Evolutionary conservation across 2,888 invertebrate species (phyloP).

Genomic region (Coelogynopora nodosa): DNA sequence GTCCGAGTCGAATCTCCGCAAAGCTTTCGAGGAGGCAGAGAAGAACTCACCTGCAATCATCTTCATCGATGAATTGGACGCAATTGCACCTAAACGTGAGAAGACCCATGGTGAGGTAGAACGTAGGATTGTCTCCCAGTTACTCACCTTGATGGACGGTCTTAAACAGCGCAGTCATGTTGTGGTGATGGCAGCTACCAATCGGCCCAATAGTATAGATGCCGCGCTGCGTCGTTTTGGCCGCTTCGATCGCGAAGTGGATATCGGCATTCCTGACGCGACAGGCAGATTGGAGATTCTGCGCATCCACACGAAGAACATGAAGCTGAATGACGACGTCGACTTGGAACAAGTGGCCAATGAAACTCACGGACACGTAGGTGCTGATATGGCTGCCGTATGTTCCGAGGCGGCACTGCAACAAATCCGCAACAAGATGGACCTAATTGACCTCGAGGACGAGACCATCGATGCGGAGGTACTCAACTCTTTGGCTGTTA

Average conservation of each 20-base stretch:
- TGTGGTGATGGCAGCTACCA: conserved; percentile 99
- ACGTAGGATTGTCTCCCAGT: conserved; percentile 93
- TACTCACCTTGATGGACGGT: conserved; percentile 96
- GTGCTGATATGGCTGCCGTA: conserved; percentile 93
- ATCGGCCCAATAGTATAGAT: conserved; percentile 97
- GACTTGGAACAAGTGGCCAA: conserved; percentile 83
- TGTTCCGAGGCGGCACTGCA: conserved; percentile 98
- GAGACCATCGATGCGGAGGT: conserved; percentile 99
- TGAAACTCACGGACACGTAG: conserved; percentile 97
- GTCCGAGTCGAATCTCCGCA: conserved; percentile 94
- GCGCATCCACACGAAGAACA: conserved; percentile 98
- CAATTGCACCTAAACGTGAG: conserved; percentile 99
- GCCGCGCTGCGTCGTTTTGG: conserved; percentile 93
- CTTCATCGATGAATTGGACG: conserved; percentile 98
- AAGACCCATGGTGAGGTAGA: conserved; percentile 98
- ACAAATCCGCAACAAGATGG: conserved; percentile 99
- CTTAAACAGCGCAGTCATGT: conserved; percentile 98
- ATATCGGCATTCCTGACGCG: conserved; percentile 98
- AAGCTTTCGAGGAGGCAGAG: conserved; percentile 98
- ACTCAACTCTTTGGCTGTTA: conserved; percentile 89
- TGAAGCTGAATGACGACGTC: conserved; percentile 97
- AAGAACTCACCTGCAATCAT: conserved; percentile 98
- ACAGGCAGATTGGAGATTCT: conserved; percentile 94
- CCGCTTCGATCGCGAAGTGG: conserved; percentile 96
- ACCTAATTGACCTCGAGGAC: conserved; percentile 96